Evolutionary conservation across 2,797 vertebrate species (phyloP), one percentile per base, ranked within the genome.

Genomic region (Sternotherus odoratus): DNA sequence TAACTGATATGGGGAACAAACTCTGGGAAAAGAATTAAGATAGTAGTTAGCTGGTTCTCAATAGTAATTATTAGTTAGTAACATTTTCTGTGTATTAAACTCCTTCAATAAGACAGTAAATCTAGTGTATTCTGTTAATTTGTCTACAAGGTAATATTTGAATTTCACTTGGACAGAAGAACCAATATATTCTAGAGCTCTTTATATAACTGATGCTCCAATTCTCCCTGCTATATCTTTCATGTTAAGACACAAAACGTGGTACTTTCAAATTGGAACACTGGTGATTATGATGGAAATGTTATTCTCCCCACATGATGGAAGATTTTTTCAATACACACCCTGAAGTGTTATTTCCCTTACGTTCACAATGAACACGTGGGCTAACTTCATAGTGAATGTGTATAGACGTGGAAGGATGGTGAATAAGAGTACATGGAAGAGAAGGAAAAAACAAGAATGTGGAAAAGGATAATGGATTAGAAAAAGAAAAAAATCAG

Each of bases 271-370:
- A 26, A 79, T 56, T 79, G 54, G 16, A n/a, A 77, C 33, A 77
- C 49, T 56, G 2, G 2, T 74, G 12, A 79, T 49, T 21, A 75
- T 82, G 51, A 43, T 54, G 39, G 69, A 43, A 43, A 43, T 24
- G 21, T 28, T 82, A 90, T 86, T 91, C 33, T 86, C 51, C 30
- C 24, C 28, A 56, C 26, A 56, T 28, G 54, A 56, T 28, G 19
- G 60, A 66, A n/a, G 28, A 30, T n/a, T 63, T 63, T 19, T 66
- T 19, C 60, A 66, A 33, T 21, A 66, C 16, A 66, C 60, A 66
- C 33, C 33, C 7, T 75, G 16, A 91, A 92, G 80, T 93, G 53
- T 74, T 86, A 74, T 86, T 94, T 69, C 88, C 13, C 16, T 78
- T 28, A 82, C 12, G 30, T 56, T 33, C 5, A 94, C 83, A 79